Conservation (phyloP, 1,140 invertebrate genomes). For the Lysiphlebus fabarum region DNA sequence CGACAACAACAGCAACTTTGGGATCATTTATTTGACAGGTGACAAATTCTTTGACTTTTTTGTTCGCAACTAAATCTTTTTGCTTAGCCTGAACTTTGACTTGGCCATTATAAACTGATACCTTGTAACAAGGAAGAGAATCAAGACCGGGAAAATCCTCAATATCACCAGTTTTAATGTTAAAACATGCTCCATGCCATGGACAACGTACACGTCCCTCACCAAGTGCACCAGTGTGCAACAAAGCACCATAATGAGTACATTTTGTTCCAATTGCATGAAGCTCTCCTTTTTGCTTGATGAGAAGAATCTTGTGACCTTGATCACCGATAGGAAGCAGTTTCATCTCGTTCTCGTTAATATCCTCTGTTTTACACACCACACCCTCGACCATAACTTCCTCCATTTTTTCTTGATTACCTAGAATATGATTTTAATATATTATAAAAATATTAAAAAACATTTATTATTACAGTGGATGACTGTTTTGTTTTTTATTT, state of each 20-base stretch:
- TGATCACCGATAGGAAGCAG: constrained; percentile 71
- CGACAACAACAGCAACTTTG: constrained; percentile 72
- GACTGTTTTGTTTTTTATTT: neutral
- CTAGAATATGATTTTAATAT: constrained; percentile 16
- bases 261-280: constrained; percentile 85
- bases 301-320: constrained; percentile 69
- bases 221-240: constrained; percentile 78
- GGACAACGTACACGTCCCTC: constrained; percentile 85
- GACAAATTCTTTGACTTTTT: constrained; percentile 64
- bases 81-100: constrained; percentile 70
- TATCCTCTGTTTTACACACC: constrained; percentile 72
- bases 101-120: constrained; percentile 58
- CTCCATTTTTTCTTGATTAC: constrained; percentile 40
- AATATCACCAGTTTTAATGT: constrained; percentile 85
- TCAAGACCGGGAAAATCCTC: constrained; percentile 90
- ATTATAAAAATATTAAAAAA: neutral
- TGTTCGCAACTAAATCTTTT: constrained; percentile 61
- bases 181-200: constrained; percentile 96
- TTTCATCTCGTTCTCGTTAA: constrained; percentile 86
- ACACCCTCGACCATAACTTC: constrained; percentile 60
- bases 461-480: neutral
- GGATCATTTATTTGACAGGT: constrained; percentile 52
- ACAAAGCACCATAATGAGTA: constrained; percentile 86
- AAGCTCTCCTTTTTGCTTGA: constrained; percentile 77
- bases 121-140: constrained; percentile 77